These are phyloP conservation scores for Macrobrachium rosenbergii DNA, from an alignment of 1,140 invertebrate species.

Conservation along the genomic window DNA sequence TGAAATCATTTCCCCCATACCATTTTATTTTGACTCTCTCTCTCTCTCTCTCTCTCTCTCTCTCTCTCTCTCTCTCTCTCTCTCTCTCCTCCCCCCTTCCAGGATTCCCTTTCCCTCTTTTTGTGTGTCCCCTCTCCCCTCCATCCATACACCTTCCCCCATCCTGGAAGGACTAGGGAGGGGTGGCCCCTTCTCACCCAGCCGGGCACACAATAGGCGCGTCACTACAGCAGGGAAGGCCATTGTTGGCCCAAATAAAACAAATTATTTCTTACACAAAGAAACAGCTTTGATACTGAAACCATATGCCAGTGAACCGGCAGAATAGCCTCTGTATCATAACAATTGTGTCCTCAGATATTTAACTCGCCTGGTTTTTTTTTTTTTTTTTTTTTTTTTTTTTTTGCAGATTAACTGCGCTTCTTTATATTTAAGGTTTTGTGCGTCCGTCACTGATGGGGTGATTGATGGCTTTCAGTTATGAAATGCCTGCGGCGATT, in stretches of 20 bases:
- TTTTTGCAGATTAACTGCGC: no score
- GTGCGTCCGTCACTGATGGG: no score
- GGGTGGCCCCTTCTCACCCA: neutral
- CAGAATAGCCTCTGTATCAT: neutral
- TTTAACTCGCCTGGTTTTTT: neutral
- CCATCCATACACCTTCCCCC: neutral
- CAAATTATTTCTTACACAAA: constrained; percentile 50
- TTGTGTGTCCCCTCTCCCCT: neutral
- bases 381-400: neutral
- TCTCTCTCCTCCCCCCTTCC: neutral
- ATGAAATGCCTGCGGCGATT: no score
- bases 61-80: neutral
- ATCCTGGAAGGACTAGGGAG: no score
- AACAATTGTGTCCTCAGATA: constrained; percentile 12
- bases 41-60: neutral
- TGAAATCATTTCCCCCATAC: neutral
- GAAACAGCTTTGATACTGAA: constrained; percentile 50
- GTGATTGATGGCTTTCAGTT: no score
- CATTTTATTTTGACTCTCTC: neutral
- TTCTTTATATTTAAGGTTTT: no score
- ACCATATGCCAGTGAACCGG: constrained; percentile 32
- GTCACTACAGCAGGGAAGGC: neutral
- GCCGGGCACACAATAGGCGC: constrained; percentile 18
- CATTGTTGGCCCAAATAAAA: constrained; percentile 51
- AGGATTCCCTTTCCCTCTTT: neutral